phyloP scores from a whole-genome alignment of 1,140 invertebrate genomes.

The Daktulosphaira vitifoliae region DNA sequence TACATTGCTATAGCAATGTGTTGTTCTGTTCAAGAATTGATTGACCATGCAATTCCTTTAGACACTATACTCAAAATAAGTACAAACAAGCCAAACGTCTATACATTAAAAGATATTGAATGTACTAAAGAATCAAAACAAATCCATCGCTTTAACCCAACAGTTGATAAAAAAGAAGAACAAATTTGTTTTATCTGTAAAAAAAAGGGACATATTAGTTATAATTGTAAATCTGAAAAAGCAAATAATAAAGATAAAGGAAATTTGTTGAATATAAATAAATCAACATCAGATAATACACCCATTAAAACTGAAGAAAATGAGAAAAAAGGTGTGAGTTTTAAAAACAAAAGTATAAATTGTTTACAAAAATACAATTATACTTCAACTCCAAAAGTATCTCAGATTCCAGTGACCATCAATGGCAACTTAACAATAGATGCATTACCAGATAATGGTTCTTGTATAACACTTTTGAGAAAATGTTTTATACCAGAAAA shows the following conservation, averaged over 20 bases:
- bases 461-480: background rate
- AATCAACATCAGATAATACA: background rate
- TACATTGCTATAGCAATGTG: background rate
- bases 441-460: background rate
- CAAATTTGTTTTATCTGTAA: constrained; percentile 1
- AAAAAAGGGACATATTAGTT: background rate
- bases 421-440: background rate
- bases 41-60: background rate
- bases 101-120: background rate
- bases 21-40: background rate
- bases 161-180: background rate
- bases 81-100: background rate
- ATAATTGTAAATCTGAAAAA: constrained; percentile 9
- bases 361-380: background rate
- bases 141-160: background rate
- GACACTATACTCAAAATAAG: background rate
- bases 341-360: background rate
- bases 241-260: background rate
- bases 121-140: background rate
- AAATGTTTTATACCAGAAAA: background rate
- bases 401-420: background rate
- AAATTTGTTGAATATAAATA: background rate
- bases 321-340: background rate
- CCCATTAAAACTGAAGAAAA: background rate
- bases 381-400: background rate